A percentile compares a stretch with the other conserved stretches of the same genome.
These are phyloP conservation scores for Coreius guichenoti DNA, from an alignment of 2,797 vertebrate species.

Conservation along the genomic window DNA sequence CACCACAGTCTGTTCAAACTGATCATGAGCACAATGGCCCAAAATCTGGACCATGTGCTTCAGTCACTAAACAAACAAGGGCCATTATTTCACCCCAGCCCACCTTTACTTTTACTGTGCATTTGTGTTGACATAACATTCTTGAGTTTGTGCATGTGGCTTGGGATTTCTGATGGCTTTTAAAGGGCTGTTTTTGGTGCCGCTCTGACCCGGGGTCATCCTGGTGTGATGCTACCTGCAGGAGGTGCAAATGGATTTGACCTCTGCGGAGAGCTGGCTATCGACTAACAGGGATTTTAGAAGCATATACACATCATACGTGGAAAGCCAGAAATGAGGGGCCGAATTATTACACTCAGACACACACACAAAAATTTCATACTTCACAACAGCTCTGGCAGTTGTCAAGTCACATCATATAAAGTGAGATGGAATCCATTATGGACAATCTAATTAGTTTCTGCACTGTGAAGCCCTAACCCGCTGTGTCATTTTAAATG, in stretches of 20 bases:
- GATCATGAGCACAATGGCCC: background rate
- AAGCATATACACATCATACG: background rate
- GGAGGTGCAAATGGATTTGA: constrained; percentile 61
- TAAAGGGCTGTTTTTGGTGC: constrained; percentile 50
- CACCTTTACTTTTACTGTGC: constrained; percentile 28
- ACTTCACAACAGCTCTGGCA: constrained; percentile 47
- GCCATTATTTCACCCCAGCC: constrained; percentile 1
- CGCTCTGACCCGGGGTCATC: constrained; percentile 16
- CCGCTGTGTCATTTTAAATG: constrained; percentile 50
- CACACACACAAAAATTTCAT: constrained; percentile 13
- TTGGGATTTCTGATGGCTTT: constrained; percentile 45
- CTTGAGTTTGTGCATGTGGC: constrained; percentile 20
- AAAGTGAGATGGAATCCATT: constrained; percentile 52
- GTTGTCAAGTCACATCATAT: constrained; percentile 47
- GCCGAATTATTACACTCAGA: background rate
- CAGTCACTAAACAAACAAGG: background rate
- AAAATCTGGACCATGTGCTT: background rate
- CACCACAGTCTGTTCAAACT: background rate
- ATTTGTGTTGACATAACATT: constrained; percentile 41
- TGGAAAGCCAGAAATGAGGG: constrained; percentile 17
- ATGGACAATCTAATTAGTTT: constrained; percentile 59
- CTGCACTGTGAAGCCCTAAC: constrained; percentile 47
- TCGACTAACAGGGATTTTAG: constrained; percentile 27
- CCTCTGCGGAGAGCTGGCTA: constrained; percentile 31
- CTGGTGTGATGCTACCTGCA: constrained; percentile 41